These are phyloP conservation scores for Balaenoptera acutorostrata DNA, from an alignment of 2,113 vertebrate species.

Conservation along the genomic window DNA sequence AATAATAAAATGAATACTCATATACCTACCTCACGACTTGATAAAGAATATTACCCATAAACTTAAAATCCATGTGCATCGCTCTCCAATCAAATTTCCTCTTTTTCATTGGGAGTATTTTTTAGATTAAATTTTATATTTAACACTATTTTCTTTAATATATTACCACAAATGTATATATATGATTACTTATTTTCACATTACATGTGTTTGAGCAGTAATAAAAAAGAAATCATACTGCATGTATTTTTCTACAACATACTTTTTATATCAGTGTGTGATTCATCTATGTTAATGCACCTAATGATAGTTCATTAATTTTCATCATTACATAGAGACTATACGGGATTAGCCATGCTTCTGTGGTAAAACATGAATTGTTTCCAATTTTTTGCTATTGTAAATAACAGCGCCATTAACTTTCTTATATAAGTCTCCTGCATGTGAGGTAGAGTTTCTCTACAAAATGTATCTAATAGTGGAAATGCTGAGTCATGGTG, in stretches of 20 bases:
- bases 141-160: not conserved
- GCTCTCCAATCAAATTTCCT: not conserved
- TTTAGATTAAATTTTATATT: not conserved
- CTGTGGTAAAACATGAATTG: not conserved
- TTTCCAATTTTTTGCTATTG: not conserved
- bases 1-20: not conserved
- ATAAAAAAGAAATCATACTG: not conserved
- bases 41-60: not conserved
- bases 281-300: not conserved
- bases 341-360: not conserved
- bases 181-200: not conserved
- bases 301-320: not conserved
- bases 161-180: not conserved
- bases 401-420: not conserved
- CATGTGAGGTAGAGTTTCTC: not conserved
- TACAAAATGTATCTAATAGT: not conserved
- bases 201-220: not conserved
- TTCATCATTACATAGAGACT: not conserved
- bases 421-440: not conserved
- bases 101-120: not conserved
- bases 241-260: not conserved
- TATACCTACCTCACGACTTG: not conserved
- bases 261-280: not conserved
- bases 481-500: not conserved
- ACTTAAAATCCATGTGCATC: not conserved